These are phyloP conservation scores for Halcyon senegalensis DNA, from an alignment of 2,113 vertebrate genomes.

Conservation along the genomic window DNA sequence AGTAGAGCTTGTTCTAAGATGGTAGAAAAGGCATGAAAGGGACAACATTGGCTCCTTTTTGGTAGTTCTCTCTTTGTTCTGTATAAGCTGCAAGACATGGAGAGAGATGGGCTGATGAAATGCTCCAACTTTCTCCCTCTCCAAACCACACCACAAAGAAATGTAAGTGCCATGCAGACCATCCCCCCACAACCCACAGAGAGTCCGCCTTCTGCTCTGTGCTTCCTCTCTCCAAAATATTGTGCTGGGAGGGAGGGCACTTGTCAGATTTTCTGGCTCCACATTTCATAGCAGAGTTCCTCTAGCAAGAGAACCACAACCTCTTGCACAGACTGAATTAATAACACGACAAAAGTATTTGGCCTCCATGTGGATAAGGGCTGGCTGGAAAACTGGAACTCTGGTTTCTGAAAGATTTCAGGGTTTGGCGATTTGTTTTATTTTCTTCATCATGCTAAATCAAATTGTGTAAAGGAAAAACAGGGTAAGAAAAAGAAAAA, in stretches of 20 bases:
- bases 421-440: constrained; percentile 4
- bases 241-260: not conserved
- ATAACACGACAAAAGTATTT: constrained; percentile 55
- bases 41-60: not conserved
- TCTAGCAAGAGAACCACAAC: constrained; percentile 39
- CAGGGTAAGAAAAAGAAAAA: not conserved
- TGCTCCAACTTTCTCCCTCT: not conserved
- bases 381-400: constrained; percentile 29
- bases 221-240: constrained; percentile 5
- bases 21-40: not conserved
- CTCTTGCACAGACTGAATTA: constrained; percentile 38
- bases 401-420: constrained; percentile 44
- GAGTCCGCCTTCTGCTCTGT: not conserved
- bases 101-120: not conserved
- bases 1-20: not conserved
- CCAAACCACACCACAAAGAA: not conserved
- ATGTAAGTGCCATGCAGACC: not conserved
- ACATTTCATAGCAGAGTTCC: not conserved
- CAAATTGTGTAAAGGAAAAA: not conserved
- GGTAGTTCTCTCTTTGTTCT: not conserved
- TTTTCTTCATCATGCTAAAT: constrained; percentile 11
- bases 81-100: not conserved
- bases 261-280: constrained; percentile 42
- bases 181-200: not conserved
- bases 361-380: constrained; percentile 36